Conservation (phyloP, 2,113 vertebrate genomes). For the Neomonachus schauinslandi region DNA sequence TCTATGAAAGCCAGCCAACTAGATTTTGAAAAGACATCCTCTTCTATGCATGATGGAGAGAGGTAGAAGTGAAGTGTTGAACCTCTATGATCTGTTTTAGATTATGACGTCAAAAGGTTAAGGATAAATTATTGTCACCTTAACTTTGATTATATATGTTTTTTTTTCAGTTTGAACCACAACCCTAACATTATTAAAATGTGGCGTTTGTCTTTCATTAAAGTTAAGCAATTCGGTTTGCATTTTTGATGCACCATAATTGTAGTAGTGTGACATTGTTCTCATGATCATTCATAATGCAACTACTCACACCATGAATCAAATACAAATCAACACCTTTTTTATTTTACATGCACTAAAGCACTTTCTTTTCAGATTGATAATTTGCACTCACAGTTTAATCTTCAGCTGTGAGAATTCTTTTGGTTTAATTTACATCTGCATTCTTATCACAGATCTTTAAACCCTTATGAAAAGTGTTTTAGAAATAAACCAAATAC, state of each 20-base stretch:
- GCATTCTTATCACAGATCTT: conserved; percentile 54
- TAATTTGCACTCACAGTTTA: conserved; percentile 77
- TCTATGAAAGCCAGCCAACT: background rate
- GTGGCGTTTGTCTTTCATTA: conserved; percentile 83
- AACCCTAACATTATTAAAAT: conserved; percentile 83
- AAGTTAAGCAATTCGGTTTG: conserved; percentile 84
- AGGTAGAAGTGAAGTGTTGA: background rate
- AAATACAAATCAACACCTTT: conserved; percentile 82
- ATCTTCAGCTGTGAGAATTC: conserved; percentile 79
- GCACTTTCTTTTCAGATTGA: conserved; percentile 80
- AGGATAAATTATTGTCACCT: conserved; percentile 58
- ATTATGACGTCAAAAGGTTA: conserved; percentile 68
- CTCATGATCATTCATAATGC: conserved; percentile 85
- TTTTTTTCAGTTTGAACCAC: conserved; percentile 74
- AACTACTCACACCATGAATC: conserved; percentile 80
- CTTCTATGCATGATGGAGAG: background rate
- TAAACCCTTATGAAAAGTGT: conserved; percentile 17
- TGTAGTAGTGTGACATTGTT: conserved; percentile 85
- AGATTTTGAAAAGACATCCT: background rate
- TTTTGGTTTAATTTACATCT: conserved; percentile 45
- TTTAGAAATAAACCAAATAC: conserved; percentile 39
- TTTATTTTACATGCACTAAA: conserved; percentile 79
- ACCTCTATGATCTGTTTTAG: conserved; percentile 42
- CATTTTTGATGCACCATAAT: conserved; percentile 84
- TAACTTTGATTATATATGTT: conserved; percentile 58